Percentiles rank a stretch among this genome's conserved stretches.
phyloP scores from a whole-genome alignment of 1,140 invertebrate species.

The Heliconius congener region DNA sequence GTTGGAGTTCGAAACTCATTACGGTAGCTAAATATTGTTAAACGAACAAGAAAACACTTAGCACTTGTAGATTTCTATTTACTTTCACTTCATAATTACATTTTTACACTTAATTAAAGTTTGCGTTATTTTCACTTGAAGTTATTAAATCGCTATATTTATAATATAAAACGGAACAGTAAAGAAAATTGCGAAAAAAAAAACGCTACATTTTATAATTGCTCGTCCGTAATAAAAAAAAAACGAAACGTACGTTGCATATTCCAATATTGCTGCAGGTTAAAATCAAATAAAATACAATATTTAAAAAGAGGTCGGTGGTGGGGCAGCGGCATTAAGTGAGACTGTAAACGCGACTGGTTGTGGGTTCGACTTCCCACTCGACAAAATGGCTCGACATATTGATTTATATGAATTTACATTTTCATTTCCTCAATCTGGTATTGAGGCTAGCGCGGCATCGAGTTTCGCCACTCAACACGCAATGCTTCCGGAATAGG shows the following conservation, averaged over 20 bases:
- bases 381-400: not conserved
- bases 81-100: constrained; percentile 2
- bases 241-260: not conserved
- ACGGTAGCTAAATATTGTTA: constrained; percentile 32
- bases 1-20: constrained; percentile 23
- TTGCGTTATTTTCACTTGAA: not conserved
- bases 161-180: not conserved
- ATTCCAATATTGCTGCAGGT: constrained; percentile 1
- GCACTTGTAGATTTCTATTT: constrained; percentile 17
- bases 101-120: not conserved
- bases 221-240: not conserved
- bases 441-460: too few relatives aligned
- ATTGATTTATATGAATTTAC: too few relatives aligned
- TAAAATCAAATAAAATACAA: not conserved
- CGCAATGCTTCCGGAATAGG: not conserved
- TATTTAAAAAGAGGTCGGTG: not conserved
- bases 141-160: not conserved
- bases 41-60: constrained; percentile 26
- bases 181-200: not conserved
- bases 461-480: not conserved
- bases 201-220: not conserved
- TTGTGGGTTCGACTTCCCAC: not conserved
- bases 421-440: not conserved
- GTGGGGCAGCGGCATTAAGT: not conserved
- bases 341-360: not conserved